Conservation (phyloP, 2,888 invertebrate species). For the Bellardia pandia region DNA sequence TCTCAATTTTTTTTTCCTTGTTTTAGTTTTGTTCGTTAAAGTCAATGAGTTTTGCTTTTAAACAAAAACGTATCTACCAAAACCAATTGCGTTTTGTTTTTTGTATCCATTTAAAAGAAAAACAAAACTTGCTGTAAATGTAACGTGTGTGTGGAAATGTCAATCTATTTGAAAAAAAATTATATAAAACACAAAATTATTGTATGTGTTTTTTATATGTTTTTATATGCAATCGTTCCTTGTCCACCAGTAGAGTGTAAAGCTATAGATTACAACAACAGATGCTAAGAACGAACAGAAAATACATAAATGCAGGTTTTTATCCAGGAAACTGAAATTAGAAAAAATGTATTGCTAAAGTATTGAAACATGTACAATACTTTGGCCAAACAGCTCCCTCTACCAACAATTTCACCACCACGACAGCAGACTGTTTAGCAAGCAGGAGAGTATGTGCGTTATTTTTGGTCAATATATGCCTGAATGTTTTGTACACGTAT, state of each 20-base stretch:
- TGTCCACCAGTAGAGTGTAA: conserved; percentile 70
- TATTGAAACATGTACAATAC: conserved; percentile 65
- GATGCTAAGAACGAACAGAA: conserved; percentile 51
- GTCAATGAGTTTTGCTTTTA: conserved; percentile 56
- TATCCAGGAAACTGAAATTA: conserved; percentile 57
- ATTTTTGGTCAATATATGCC: conserved; percentile 54
- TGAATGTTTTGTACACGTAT: conserved; percentile 34
- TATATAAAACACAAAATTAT: conserved; percentile 51
- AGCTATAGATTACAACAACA: conserved; percentile 74
- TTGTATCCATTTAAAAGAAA: background rate
- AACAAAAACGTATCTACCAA: conserved; percentile 40
- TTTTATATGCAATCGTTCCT: conserved; percentile 46
- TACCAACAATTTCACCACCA: background rate
- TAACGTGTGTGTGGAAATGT: conserved; percentile 59
- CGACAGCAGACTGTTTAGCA: background rate
- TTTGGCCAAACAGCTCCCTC: conserved; percentile 35
- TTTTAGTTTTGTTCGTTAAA: conserved; percentile 30
- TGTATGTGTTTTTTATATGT: conserved; percentile 39
- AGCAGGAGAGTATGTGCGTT: conserved; percentile 22
- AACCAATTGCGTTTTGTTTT: conserved; percentile 57
- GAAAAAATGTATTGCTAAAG: conserved; percentile 43
- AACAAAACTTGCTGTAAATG: conserved; percentile 34
- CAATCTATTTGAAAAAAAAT: conserved; percentile 34
- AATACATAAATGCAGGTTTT: conserved; percentile 46
- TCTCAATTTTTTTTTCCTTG: conserved; percentile 1